Percentiles rank a stretch among this genome's conserved stretches.
These are phyloP conservation scores for Diploptera punctata DNA, from an alignment of 2,888 invertebrate genomes.

Conservation along the genomic window DNA sequence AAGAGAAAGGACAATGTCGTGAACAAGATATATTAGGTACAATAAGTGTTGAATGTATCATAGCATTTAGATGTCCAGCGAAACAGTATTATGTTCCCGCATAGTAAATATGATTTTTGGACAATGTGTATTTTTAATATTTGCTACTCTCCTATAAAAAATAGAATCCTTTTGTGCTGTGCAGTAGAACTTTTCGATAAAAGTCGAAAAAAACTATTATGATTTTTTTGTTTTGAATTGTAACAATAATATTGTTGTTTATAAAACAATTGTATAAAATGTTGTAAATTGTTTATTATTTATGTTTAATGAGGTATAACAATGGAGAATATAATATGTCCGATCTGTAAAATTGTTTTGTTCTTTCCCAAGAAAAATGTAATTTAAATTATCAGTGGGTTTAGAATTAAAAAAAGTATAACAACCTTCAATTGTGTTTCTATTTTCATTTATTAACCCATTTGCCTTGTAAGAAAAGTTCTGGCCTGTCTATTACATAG, in stretches of 20 bases:
- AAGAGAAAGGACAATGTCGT: not conserved
- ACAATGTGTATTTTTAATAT: not conserved
- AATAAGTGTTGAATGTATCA: not conserved
- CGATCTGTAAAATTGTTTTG: conserved; percentile 29
- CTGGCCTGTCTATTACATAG: too few relatives aligned
- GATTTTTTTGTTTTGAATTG: too few relatives aligned
- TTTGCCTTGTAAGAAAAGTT: too few relatives aligned
- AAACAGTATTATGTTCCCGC: conserved; percentile 23
- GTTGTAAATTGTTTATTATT: conserved; percentile 42
- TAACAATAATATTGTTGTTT: conserved; percentile 33
- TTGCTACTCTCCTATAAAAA: not conserved
- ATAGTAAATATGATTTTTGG: not conserved
- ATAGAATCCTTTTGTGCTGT: not conserved
- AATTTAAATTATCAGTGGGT: not conserved
- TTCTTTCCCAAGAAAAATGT: not conserved
- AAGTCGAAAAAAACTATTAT: too few relatives aligned
- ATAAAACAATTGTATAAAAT: conserved; percentile 38
- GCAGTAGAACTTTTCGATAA: too few relatives aligned
- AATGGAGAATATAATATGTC: conserved; percentile 36
- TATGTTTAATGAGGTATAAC: conserved; percentile 33
- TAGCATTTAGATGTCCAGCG: conserved; percentile 20
- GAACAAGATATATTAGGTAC: conserved; percentile 10
- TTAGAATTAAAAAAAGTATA: too few relatives aligned
- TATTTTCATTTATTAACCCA: too few relatives aligned
- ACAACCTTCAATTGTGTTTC: too few relatives aligned